These are phyloP conservation scores for Penaeus vannamei DNA, from an alignment of 1,140 invertebrate genomes.

Conservation along the genomic window DNA sequence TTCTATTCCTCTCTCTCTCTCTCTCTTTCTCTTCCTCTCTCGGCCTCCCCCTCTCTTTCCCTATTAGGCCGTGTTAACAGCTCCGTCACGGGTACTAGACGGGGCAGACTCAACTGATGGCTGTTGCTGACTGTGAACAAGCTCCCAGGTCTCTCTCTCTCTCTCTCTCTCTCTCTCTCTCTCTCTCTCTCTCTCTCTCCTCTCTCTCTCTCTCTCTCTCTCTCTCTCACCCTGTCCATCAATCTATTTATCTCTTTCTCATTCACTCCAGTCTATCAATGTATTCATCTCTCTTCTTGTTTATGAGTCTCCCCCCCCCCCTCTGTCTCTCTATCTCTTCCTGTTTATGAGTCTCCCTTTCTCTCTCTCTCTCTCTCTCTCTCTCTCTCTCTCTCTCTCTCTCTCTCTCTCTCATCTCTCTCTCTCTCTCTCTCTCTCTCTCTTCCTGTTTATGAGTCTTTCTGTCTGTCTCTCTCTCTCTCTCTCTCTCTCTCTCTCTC, in stretches of 20 bases:
- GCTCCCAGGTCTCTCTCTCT: conserved; percentile 4
- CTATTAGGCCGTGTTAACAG: no score
- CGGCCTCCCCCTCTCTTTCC: no score
- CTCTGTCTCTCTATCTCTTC: not conserved
- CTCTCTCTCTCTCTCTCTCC: conserved; percentile 21
- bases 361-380: not conserved
- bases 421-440: not conserved
- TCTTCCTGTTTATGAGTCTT: not conserved
- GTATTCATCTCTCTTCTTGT: no score
- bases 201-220: not conserved
- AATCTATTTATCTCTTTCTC: not conserved
- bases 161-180: conserved; percentile 32
- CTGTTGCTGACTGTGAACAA: no score
- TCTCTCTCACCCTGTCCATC: conserved; percentile 5
- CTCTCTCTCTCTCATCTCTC: not conserved
- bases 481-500: not conserved
- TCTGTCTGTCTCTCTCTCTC: conserved; percentile 31
- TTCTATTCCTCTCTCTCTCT: not conserved
- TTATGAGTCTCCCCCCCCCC: not conserved
- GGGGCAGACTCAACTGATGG: no score
- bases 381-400: conserved; percentile 1
- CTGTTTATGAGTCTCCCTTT: not conserved
- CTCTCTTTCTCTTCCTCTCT: no score
- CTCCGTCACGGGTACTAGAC: no score
- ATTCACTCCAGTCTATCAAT: no score